phyloP scores from a whole-genome alignment of 2,797 vertebrate species.

The Florisuga fusca region DNA sequence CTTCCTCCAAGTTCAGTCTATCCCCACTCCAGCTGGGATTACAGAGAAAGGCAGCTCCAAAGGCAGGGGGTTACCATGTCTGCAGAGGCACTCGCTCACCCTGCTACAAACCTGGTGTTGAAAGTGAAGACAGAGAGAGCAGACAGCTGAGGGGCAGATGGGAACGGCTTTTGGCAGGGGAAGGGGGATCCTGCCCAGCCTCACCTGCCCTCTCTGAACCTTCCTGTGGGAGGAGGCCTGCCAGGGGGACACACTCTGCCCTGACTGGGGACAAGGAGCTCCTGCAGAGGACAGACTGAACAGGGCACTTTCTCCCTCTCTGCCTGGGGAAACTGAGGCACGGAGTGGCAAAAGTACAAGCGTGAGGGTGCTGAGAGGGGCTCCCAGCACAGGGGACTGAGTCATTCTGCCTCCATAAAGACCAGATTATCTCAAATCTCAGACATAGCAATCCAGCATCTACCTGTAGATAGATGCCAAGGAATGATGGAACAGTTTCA shows the following conservation, averaged over 20 bases:
- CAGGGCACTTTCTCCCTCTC: neutral
- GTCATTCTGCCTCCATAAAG: neutral
- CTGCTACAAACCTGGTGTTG: neutral
- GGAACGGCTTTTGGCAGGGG: neutral
- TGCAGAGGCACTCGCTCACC: neutral
- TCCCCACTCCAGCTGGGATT: neutral
- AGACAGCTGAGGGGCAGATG: neutral
- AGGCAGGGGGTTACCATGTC: neutral
- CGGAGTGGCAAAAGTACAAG: neutral
- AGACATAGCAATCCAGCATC: neutral
- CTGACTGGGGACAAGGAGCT: neutral
- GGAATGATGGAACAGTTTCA: too few relatives aligned
- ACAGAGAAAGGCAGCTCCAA: neutral
- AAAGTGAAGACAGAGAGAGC: neutral
- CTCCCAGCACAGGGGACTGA: rapidly evolving
- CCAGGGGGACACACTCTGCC: neutral
- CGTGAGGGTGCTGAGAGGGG: neutral
- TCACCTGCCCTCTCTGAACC: neutral
- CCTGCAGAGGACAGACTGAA: neutral
- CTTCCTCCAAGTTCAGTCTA: slow-evolving; percentile 17
- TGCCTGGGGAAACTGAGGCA: neutral
- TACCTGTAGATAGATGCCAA: neutral
- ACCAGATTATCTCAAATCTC: neutral
- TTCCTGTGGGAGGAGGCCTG: too few relatives aligned
- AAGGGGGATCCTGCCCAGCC: neutral